A percentile compares a stretch with the other conserved stretches of the same genome.
Evolutionary conservation across 2,888 invertebrate species (phyloP).

Genomic region (Drosophila incognita): DNA sequence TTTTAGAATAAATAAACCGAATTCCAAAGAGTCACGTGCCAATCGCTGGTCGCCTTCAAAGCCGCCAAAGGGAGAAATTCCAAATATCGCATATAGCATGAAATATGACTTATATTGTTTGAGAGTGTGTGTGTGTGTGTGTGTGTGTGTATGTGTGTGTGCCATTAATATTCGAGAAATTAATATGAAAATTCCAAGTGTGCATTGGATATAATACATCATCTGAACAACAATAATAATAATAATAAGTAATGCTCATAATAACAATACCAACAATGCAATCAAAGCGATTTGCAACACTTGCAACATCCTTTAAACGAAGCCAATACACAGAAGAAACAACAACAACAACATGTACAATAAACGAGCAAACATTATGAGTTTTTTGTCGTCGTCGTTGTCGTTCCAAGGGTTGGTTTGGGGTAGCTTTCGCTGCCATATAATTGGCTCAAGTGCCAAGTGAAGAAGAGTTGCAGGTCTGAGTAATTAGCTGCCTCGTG

Average conservation of each 20-base stretch:
- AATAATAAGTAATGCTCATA: constrained; percentile 56
- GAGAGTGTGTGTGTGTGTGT: constrained; percentile 19
- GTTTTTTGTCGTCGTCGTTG: constrained; percentile 12
- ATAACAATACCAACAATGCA: constrained; percentile 74
- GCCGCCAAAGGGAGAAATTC: constrained; percentile 25
- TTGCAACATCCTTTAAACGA: constrained; percentile 71
- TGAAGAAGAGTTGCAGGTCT: constrained; percentile 62
- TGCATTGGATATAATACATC: constrained; percentile 73
- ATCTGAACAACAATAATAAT: constrained; percentile 55
- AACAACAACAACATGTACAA: constrained; percentile 33
- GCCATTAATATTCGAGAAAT: constrained; percentile 75
- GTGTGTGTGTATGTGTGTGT: constrained; percentile 14
- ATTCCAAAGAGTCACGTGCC: constrained; percentile 42
- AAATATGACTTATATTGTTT: constrained; percentile 61
- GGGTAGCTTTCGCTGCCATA: constrained; percentile 35
- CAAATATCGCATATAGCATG: constrained; percentile 47
- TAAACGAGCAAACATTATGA: constrained; percentile 74
- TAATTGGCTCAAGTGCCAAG: constrained; percentile 69
- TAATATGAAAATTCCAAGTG: constrained; percentile 80
- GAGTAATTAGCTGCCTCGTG: constrained; percentile 70
- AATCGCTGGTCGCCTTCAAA: constrained; percentile 5
- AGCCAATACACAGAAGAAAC: constrained; percentile 16
- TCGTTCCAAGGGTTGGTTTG: constrained; percentile 37
- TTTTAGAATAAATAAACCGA: constrained; percentile 23
- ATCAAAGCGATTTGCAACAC: constrained; percentile 81